Base-by-base conservation (phyloP, 2,113 vertebrate species). In the Zosterops japonicus region DNA sequence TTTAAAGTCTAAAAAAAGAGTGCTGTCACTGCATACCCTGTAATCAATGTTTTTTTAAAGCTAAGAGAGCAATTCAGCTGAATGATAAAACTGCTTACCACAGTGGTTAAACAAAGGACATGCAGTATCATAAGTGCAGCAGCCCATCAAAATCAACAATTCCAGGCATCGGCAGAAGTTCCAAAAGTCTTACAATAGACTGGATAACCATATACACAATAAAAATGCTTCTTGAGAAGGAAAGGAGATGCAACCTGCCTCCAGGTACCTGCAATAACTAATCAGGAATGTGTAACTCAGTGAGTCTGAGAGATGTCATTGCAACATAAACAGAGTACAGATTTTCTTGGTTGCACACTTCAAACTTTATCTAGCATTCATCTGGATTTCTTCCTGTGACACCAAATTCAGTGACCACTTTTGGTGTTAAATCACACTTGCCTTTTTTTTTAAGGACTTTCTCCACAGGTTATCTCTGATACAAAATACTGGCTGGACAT, bases 1-100 rank as follows among this genome's bases (percentile, higher is more conserved):
- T 90, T 93, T 77, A 27, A 90, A 83, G 36, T 55, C 71, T 90
- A 59, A 92, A 97, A 83, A 83, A 55, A 77, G 33, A 83, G 68
- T 44, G 93, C 44, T 90, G 64, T 74, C 55, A 89, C 42, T 83
- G 47, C 63, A 70, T 35, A 77, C 14, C 9, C 92, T 74, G 42
- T 74, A 74, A 94, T 86, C 46, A 77, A 3, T 68, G 83, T 76
- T 90, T 94, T 94, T 95, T 91, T 78, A 82, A 94, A 93, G 69
- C 65, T 85, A 76, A 86, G 55, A 91, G 21, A 86, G 67, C 75
- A 81, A 80, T 80, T 77, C 63, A 93, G 79, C 50, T 88, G 81
- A 75, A 75, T 63, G 75, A 90, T 61, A 72, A 87, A 91, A 83
- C 50, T 90, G 88, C 78, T 94, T 85, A 88, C 46, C 29, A 85